phyloP scores from a whole-genome alignment of 2,888 invertebrate species.

The Tetramorium bicarinatum region DNA sequence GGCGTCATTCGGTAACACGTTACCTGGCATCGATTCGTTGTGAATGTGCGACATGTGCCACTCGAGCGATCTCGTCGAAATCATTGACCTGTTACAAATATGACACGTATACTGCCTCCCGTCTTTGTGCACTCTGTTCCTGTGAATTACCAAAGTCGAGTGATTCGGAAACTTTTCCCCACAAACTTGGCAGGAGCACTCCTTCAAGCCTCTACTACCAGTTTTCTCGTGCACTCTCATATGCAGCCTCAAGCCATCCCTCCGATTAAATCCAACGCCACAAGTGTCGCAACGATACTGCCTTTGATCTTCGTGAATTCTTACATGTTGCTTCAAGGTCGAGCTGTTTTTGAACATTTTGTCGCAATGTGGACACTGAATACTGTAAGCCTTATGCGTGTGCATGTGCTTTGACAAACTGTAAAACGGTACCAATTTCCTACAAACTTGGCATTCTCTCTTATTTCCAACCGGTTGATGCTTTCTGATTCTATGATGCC shows the following conservation, averaged over 20 bases:
- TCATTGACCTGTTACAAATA: slow-evolving; percentile 85
- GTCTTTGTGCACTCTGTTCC: slow-evolving; percentile 84
- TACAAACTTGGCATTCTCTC: slow-evolving; percentile 83
- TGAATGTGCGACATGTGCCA: slow-evolving; percentile 85
- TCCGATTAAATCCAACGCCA: slow-evolving; percentile 84
- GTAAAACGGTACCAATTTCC: slow-evolving; percentile 84
- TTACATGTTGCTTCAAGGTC: slow-evolving; percentile 84
- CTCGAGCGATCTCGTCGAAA: slow-evolving; percentile 83
- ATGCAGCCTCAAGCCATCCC: slow-evolving; percentile 83
- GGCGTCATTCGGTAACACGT: neutral
- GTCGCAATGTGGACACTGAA: slow-evolving; percentile 84
- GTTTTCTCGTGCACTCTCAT: slow-evolving; percentile 84
- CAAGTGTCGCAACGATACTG: slow-evolving; percentile 85
- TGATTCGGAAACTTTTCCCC: slow-evolving; percentile 85
- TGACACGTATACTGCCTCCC: slow-evolving; percentile 84
- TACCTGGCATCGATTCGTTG: slow-evolving; percentile 79
- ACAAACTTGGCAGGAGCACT: slow-evolving; percentile 85
- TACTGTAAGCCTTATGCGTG: slow-evolving; percentile 84
- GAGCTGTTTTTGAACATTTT: slow-evolving; percentile 86
- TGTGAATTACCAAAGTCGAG: slow-evolving; percentile 84
- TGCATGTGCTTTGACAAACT: slow-evolving; percentile 86
- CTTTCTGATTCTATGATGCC: slow-evolving; percentile 84
- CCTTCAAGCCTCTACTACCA: slow-evolving; percentile 83
- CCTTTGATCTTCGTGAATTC: slow-evolving; percentile 85
- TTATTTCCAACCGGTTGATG: slow-evolving; percentile 84